Evolutionary conservation across 2,113 vertebrate genomes (phyloP).

Genomic region (Phylloscopus trochiloides): DNA sequence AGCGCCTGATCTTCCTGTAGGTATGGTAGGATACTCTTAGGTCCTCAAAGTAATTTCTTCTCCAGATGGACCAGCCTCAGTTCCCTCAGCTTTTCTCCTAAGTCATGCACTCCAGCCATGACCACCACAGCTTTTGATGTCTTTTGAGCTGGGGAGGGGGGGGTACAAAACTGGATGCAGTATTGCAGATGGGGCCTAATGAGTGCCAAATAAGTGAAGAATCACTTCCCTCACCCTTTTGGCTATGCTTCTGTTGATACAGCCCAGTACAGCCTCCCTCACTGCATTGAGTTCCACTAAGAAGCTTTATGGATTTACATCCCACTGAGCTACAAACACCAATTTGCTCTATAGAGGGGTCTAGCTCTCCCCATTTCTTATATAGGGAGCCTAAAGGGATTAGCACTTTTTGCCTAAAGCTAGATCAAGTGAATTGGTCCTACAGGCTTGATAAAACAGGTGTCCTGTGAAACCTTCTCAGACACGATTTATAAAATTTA

Average conservation of each 20-base stretch:
- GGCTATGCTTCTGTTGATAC: not conserved
- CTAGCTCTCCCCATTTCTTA: not conserved
- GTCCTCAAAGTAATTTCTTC: not conserved
- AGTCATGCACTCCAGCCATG: not conserved
- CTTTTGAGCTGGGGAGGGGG: too few relatives aligned
- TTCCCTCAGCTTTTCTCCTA: not conserved
- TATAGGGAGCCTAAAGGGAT: not conserved
- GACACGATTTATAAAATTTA: not conserved
- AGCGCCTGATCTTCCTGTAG: not conserved
- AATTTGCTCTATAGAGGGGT: not conserved
- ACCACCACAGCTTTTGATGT: too few relatives aligned
- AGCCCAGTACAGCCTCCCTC: not conserved
- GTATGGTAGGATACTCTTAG: not conserved
- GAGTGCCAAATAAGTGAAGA: not conserved
- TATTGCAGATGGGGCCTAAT: not conserved
- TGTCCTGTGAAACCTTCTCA: not conserved
- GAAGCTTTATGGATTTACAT: not conserved
- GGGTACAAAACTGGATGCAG: not conserved
- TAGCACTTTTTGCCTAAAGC: not conserved
- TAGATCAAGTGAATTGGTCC: not conserved
- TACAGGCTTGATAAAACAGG: not conserved
- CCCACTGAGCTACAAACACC: not conserved
- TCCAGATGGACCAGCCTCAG: not conserved
- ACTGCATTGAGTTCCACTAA: not conserved
- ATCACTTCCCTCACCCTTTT: not conserved